These are phyloP conservation scores for Ennomos erosarius DNA, from an alignment of 2,888 invertebrate species.

Conservation along the genomic window DNA sequence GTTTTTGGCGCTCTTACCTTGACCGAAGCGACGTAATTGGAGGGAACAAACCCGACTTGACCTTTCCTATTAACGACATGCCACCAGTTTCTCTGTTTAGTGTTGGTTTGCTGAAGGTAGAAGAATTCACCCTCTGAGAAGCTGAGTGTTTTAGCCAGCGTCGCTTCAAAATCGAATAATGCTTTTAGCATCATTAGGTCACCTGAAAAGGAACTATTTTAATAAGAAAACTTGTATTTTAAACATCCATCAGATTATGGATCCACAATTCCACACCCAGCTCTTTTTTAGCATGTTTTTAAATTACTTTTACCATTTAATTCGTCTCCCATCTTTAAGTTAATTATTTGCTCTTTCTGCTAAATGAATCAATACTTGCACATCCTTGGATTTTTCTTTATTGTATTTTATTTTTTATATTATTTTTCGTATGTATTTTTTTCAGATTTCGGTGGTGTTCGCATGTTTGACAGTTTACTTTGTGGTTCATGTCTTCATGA, in stretches of 20 bases:
- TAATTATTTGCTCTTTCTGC: too few species aligned
- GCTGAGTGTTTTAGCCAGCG: slow-evolving; percentile 92
- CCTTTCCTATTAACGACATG: slow-evolving; percentile 93
- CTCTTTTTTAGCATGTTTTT: too few species aligned
- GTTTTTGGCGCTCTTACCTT: slow-evolving; percentile 83
- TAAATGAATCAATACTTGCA: too few species aligned
- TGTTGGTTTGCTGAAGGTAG: slow-evolving; percentile 91
- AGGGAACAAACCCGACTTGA: slow-evolving; percentile 94
- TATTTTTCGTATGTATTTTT: too few species aligned
- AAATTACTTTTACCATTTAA: too few species aligned
- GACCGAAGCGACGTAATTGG: slow-evolving; percentile 92
- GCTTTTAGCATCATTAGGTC: slow-evolving; percentile 93
- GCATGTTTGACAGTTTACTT: too few species aligned
- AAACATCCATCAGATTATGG: neutral
- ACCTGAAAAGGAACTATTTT: slow-evolving; percentile 75
- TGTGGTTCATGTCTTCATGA: too few species aligned
- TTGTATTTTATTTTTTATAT: too few species aligned
- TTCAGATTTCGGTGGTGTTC: too few species aligned
- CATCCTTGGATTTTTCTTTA: too few species aligned
- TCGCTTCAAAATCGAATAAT: slow-evolving; percentile 93
- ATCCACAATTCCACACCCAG: slow-evolving; percentile 2
- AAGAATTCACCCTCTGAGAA: slow-evolving; percentile 93
- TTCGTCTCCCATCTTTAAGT: too few species aligned
- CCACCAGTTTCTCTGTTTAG: slow-evolving; percentile 95
- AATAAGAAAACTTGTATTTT: neutral